Conservation (phyloP, 2,113 vertebrate species). For the Peromyscus californicus region DNA sequence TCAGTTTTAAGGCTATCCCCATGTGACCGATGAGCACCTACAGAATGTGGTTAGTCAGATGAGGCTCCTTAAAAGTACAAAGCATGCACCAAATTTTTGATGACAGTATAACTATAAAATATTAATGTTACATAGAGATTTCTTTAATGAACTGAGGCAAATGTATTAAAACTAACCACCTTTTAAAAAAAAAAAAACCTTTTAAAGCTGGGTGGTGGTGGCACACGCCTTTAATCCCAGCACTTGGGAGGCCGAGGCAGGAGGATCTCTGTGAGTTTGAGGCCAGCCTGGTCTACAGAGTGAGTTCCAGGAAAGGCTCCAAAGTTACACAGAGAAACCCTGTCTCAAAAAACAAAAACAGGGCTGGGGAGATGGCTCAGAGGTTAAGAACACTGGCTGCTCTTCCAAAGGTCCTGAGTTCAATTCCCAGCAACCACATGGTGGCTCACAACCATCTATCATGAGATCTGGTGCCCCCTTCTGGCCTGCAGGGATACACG, state of each 20-base stretch:
- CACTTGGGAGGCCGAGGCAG: not conserved
- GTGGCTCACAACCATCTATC: no score
- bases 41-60: not conserved
- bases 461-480: no score
- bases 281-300: not conserved
- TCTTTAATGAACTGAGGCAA: not conserved
- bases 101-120: constrained; percentile 3
- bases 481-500: no score
- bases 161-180: not conserved
- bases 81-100: not conserved
- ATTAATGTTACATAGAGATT: not conserved
- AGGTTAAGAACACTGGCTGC: no score
- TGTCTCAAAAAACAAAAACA: no score
- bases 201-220: not conserved
- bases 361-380: no score
- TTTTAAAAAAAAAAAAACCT: not conserved
- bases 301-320: not conserved
- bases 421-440: no score
- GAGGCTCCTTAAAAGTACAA: not conserved
- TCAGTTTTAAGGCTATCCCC: not conserved
- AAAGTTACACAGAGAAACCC: not conserved
- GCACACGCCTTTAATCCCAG: not conserved
- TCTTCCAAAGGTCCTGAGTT: no score
- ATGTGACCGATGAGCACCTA: not conserved
- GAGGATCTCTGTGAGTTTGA: not conserved